These are phyloP conservation scores for Nannospalax galili DNA, from an alignment of 2,113 vertebrate genomes.

Conservation along the genomic window DNA sequence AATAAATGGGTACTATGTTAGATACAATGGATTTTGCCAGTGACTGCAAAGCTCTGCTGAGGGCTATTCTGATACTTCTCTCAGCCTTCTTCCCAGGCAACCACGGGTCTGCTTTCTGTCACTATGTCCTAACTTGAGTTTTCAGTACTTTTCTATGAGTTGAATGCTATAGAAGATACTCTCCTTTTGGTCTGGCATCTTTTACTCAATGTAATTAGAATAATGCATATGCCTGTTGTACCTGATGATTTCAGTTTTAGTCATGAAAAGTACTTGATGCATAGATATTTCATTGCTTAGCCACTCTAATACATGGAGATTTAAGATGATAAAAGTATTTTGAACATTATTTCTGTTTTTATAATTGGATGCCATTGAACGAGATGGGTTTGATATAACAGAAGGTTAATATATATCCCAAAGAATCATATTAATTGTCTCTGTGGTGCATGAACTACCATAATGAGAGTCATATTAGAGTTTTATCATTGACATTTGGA, in stretches of 20 bases:
- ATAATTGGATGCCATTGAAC: neutral
- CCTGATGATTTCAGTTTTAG: no score
- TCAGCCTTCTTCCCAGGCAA: rapidly evolving
- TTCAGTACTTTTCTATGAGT: neutral
- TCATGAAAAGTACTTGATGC: neutral
- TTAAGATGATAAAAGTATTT: neutral
- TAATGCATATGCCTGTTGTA: neutral
- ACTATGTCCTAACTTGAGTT: neutral
- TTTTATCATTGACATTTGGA: neutral
- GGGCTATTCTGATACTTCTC: neutral
- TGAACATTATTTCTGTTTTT: neutral
- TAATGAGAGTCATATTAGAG: neutral
- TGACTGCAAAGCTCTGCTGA: neutral
- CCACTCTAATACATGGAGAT: neutral
- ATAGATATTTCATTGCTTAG: neutral
- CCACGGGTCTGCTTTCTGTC: no score
- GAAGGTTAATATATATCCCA: neutral
- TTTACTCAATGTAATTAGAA: neutral
- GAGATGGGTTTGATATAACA: neutral
- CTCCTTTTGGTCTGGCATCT: no score
- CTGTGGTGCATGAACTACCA: neutral
- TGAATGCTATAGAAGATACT: neutral
- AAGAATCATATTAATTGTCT: neutral
- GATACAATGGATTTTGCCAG: neutral
- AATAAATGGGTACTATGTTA: neutral